phyloP scores from a whole-genome alignment of 2,888 invertebrate species.

The Conus canariensis region DNA sequence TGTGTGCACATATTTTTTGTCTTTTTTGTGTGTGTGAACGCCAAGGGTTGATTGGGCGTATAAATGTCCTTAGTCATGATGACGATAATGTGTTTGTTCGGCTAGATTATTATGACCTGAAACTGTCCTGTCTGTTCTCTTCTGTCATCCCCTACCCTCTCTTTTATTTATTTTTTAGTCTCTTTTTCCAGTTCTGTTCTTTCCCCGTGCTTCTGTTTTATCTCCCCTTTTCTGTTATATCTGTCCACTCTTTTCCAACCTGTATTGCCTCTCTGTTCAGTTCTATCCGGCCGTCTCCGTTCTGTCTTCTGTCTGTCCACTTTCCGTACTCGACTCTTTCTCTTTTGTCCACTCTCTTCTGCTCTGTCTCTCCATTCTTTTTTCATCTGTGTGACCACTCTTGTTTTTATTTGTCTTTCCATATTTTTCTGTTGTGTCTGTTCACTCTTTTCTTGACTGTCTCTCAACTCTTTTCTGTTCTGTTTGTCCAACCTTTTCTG shows the following conservation, averaged over 20 bases:
- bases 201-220: no score
- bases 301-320: background rate
- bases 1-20: no score
- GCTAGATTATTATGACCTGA: no score
- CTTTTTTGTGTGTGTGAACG: no score
- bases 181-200: background rate
- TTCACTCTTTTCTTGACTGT: background rate
- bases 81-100: no score
- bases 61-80: no score
- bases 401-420: slow-evolving; percentile 35
- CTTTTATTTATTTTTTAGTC: slow-evolving; percentile 6
- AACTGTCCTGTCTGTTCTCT: slow-evolving; percentile 20
- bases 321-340: background rate
- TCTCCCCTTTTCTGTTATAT: no score
- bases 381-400: background rate
- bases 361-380: background rate
- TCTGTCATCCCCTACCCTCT: slow-evolving; percentile 17
- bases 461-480: no score
- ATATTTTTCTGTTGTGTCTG: slow-evolving; percentile 36
- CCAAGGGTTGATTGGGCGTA: no score
- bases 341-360: background rate
- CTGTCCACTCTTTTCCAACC: no score
- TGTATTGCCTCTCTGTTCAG: slow-evolving; percentile 5
- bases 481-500: no score
- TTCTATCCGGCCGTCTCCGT: background rate